A percentile compares a stretch with the other conserved stretches of the same genome.
phyloP scores from a whole-genome alignment of 1,140 invertebrate genomes.

The Druon quercuslanigerum region DNA sequence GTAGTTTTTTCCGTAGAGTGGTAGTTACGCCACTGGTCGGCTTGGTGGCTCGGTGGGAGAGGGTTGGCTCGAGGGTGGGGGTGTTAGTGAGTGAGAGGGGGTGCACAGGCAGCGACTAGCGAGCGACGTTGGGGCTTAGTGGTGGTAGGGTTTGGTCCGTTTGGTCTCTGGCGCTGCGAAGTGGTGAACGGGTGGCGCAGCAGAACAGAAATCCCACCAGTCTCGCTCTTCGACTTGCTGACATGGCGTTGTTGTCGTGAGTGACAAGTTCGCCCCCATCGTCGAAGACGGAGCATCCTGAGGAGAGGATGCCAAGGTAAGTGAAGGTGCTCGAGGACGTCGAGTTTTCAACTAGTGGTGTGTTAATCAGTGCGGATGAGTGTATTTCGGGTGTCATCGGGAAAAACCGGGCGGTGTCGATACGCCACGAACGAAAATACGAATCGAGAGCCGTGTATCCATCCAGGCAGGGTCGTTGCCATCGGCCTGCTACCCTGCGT shows the following conservation, averaged over 20 bases:
- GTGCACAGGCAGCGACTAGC: conserved; percentile 40
- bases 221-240: conserved; percentile 67
- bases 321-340: conserved; percentile 36
- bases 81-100: conserved; percentile 36
- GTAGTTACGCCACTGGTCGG: conserved; percentile 20
- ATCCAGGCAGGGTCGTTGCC: conserved; percentile 67
- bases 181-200: conserved; percentile 68
- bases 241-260: conserved; percentile 72
- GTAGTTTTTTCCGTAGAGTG: not conserved
- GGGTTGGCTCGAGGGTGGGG: conserved; percentile 28
- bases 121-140: conserved; percentile 47
- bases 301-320: conserved; percentile 65
- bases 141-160: conserved; percentile 54
- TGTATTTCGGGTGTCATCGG: conserved; percentile 51
- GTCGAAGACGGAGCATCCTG: conserved; percentile 42
- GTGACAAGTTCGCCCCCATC: conserved; percentile 36
- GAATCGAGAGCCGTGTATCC: conserved; percentile 41
- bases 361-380: conserved; percentile 7
- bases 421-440: conserved; percentile 57
- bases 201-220: conserved; percentile 45
- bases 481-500: conserved; percentile 64
- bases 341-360: conserved; percentile 32
- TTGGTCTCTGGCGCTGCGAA: conserved; percentile 64
- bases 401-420: conserved; percentile 60
- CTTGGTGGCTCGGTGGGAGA: conserved; percentile 29